Evolutionary conservation across 2,888 invertebrate species (phyloP).

Genomic region (Ctenicera cuprea): DNA sequence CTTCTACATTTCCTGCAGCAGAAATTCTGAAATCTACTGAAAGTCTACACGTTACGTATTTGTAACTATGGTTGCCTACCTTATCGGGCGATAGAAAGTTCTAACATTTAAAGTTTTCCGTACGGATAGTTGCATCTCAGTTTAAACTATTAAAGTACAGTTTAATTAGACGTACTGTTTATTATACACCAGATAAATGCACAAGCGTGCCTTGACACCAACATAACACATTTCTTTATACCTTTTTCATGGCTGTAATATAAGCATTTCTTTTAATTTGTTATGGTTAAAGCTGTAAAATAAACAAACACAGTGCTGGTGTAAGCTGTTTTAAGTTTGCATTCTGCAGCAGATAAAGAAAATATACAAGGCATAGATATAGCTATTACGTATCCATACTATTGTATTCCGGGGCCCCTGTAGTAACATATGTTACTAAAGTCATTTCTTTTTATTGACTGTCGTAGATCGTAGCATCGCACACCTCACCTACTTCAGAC

Average conservation of each 20-base stretch:
- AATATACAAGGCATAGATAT: conserved; percentile 40
- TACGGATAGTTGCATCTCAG: not conserved
- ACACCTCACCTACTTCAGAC: conserved; percentile 59
- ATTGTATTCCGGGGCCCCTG: conserved; percentile 58
- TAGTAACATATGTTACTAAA: conserved; percentile 66
- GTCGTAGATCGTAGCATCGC: conserved; percentile 62
- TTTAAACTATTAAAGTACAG: not conserved
- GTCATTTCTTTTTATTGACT: conserved; percentile 68
- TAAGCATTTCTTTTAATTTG: conserved; percentile 21
- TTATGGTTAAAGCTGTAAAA: conserved; percentile 4
- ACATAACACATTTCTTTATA: conserved; percentile 5
- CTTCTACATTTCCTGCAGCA: too few species aligned
- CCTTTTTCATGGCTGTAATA: not conserved
- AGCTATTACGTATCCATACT: conserved; percentile 49
- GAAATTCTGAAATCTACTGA: too few species aligned
- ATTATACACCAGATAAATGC: not conserved
- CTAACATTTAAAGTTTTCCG: too few species aligned
- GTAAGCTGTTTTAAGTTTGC: conserved; percentile 23
- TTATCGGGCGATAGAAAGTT: too few species aligned
- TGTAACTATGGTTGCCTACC: too few species aligned
- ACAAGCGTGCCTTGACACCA: not conserved
- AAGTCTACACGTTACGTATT: too few species aligned
- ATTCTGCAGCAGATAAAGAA: conserved; percentile 39
- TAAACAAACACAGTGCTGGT: conserved; percentile 5
- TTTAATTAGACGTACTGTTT: not conserved